Percentiles rank a stretch among this genome's conserved stretches.
phyloP scores from a whole-genome alignment of 2,113 vertebrate species.

The Chloroceryle aenea region DNA sequence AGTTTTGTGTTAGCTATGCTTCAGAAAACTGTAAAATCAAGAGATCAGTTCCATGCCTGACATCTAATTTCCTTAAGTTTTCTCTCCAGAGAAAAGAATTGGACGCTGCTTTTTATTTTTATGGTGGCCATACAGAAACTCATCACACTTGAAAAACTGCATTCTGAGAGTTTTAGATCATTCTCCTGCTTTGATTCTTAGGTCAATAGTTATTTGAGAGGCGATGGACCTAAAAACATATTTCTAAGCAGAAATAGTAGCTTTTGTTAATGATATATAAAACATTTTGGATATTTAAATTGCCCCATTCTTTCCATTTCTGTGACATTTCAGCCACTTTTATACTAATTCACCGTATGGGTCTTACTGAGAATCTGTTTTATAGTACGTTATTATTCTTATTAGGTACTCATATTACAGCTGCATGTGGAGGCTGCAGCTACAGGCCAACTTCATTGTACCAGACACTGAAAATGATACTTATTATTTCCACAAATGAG shows the following conservation, averaged over 20 bases:
- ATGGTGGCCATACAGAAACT: background rate
- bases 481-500: background rate
- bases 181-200: constrained; percentile 1
- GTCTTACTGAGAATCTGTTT: constrained; percentile 1
- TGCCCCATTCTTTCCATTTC: background rate
- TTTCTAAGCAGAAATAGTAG: background rate
- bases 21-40: background rate
- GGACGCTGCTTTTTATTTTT: background rate
- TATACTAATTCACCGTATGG: background rate
- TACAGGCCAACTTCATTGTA: background rate
- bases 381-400: background rate
- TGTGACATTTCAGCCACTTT: background rate
- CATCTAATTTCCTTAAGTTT: background rate
- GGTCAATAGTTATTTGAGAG: background rate
- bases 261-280: background rate
- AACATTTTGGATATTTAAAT: background rate
- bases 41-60: background rate
- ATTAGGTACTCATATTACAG: background rate
- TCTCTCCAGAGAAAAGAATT: background rate
- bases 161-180: background rate
- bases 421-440: background rate
- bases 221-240: background rate
- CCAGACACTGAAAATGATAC: background rate
- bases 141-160: background rate
- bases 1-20: background rate